Evolutionary conservation across 2,797 vertebrate genomes (phyloP), one percentile per base, ranked within the genome.

Genomic region (Sebastes oblongus): DNA sequence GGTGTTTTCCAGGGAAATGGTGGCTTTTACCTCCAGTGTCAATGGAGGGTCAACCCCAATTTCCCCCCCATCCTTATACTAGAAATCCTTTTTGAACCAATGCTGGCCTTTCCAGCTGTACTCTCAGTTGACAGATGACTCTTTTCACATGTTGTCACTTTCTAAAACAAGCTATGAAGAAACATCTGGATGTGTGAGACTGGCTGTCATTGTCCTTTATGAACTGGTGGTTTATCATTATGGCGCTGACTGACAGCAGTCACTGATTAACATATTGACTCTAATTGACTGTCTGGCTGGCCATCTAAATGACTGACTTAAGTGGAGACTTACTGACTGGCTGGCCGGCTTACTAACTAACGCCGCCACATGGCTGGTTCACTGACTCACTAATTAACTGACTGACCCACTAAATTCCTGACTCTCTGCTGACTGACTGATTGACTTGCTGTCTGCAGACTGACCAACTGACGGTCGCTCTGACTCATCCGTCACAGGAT

Each of bases 231-330:
- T 78, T 88, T 81, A 87, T 91, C 86, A 85, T 90, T 77, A 85
- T 73, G 32, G 12, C 10, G 77, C 89, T 89, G 89, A 91, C 72
- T 90, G 90, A 92, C 91, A 88, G 84, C 85, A 79, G 82, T 91
- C 86, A 83, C 90, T 89, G 85, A 90, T 92, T 89, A 91, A 87
- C 89, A 88, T 91, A 92, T 91, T 91, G 91, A 92, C 86, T 92
- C 67, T 88, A 79, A 92, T 84, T 92, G 85, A 92, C 87, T 88
- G 88, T 71, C 82, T 89, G 80, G 83, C 87, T 86, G 78, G 71
- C 77, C 79, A 74, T 86, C 84, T 88, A 86, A 89, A 88, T 90
- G 89, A 84, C 81, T 84, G 92, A 86, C 86, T 88, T 72, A 81
- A 89, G 73, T 30, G 68, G 71, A 84, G 92, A 84, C 80, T 87